A percentile compares a stretch with the other conserved stretches of the same genome.
Conservation (phyloP, 1,140 invertebrate genomes). For the Trigoniulus corallinus region DNA sequence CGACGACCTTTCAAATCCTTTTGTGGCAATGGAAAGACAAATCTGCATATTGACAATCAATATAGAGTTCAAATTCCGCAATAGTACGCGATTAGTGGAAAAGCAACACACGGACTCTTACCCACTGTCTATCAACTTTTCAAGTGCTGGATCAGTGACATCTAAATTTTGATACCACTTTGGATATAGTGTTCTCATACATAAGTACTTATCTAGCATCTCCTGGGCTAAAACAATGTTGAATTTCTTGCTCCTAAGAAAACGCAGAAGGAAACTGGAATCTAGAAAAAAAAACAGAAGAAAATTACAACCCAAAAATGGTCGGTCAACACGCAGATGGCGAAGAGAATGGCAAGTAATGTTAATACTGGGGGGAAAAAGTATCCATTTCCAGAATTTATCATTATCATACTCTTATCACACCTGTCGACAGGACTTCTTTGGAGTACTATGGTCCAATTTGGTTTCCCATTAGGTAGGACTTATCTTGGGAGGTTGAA, state of each 20-base stretch:
- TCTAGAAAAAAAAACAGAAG: too few species aligned
- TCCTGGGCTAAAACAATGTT: neutral
- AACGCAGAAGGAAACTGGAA: neutral
- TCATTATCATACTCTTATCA: too few species aligned
- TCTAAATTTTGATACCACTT: neutral
- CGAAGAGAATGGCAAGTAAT: too few species aligned
- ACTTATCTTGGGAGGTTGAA: too few species aligned
- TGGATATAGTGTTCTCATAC: neutral
- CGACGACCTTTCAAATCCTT: conserved; percentile 46
- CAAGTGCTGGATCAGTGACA: neutral
- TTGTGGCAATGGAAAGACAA: neutral
- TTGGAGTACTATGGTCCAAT: too few species aligned
- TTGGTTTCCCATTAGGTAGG: too few species aligned
- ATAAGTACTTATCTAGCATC: neutral
- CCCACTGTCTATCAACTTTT: neutral
- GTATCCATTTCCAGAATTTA: too few species aligned
- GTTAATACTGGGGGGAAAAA: too few species aligned
- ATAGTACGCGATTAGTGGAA: neutral
- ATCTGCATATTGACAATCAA: neutral
- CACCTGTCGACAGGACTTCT: too few species aligned
- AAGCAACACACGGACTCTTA: neutral
- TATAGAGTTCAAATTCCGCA: neutral
- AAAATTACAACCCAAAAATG: too few species aligned
- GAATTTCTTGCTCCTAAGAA: neutral
- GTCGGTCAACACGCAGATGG: too few species aligned